A percentile compares a stretch with the other conserved stretches of the same genome.
Evolutionary conservation across 2,888 invertebrate species (phyloP).

Genomic region (Therioaphis trifolii): DNA sequence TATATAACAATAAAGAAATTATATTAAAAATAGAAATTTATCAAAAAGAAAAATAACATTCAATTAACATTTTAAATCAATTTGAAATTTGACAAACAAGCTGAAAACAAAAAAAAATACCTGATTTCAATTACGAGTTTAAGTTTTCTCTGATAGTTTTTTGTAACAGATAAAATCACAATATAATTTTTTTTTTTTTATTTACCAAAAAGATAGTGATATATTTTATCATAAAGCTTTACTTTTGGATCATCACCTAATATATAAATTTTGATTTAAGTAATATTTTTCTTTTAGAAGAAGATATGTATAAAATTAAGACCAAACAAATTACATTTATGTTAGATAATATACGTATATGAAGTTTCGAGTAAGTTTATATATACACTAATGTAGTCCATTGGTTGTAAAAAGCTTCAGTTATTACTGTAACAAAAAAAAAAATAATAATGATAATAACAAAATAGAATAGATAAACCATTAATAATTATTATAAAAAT

Average conservation of each 20-base stretch:
- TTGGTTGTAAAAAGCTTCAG: conserved; percentile 17
- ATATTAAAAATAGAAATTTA: no score
- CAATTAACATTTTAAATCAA: no score
- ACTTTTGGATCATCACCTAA: background rate
- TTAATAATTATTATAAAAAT: background rate
- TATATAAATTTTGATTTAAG: conserved; percentile 28
- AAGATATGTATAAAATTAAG: conserved; percentile 46
- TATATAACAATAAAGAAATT: no score
- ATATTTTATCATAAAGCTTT: background rate
- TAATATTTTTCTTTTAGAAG: background rate
- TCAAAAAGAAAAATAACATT: no score
- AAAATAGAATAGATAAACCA: background rate
- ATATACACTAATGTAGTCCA: conserved; percentile 37
- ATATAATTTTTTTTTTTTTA: background rate
- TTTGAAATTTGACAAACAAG: no score
- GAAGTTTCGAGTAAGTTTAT: conserved; percentile 20
- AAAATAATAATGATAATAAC: conserved; percentile 29
- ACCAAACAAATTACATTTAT: conserved; percentile 34
- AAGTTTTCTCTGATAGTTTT: no score
- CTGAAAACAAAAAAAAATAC: no score
- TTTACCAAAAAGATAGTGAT: background rate
- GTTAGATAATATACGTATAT: conserved; percentile 39
- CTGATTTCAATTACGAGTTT: no score
- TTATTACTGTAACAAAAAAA: conserved; percentile 59
- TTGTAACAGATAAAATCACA: no score